A percentile compares a stretch with the other conserved stretches of the same genome.
phyloP scores from a whole-genome alignment of 2,797 vertebrate genomes.

The Gallinago solitaria region DNA sequence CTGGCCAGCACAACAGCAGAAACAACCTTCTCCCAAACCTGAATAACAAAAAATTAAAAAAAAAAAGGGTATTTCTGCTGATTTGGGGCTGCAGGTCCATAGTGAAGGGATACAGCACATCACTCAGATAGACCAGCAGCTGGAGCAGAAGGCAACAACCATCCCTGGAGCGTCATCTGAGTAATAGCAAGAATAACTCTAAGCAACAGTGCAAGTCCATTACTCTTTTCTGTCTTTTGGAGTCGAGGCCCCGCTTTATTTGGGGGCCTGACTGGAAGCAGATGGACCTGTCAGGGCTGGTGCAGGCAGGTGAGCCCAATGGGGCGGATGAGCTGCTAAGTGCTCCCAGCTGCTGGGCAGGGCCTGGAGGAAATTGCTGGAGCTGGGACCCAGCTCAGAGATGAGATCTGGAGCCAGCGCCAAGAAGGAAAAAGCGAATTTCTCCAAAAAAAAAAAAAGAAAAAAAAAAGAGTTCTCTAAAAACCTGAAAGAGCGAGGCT shows the following conservation, averaged over 20 bases:
- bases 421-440: conserved; percentile 37
- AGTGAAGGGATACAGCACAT: neutral
- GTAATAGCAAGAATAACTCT: neutral
- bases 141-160: neutral
- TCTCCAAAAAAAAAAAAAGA: neutral
- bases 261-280: conserved; percentile 70
- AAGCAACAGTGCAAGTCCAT: neutral
- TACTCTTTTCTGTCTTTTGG: neutral
- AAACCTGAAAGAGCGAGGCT: neutral
- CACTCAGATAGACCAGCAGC: rapidly evolving
- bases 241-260: neutral
- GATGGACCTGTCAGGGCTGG: conserved; percentile 69
- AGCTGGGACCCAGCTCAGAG: conserved; percentile 28
- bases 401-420: conserved; percentile 19
- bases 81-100: rapidly evolving
- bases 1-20: rapidly evolving
- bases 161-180: neutral
- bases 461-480: neutral
- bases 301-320: conserved; percentile 71
- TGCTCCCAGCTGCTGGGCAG: conserved; percentile 74
- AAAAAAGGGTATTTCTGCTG: neutral
- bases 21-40: neutral
- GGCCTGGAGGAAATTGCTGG: conserved; percentile 71
- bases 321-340: conserved; percentile 76
- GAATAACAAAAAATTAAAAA: too few species aligned